Percentiles rank a stretch among this genome's conserved stretches.
phyloP scores from a whole-genome alignment of 2,797 vertebrate genomes.

The Bucorvus abyssinicus region DNA sequence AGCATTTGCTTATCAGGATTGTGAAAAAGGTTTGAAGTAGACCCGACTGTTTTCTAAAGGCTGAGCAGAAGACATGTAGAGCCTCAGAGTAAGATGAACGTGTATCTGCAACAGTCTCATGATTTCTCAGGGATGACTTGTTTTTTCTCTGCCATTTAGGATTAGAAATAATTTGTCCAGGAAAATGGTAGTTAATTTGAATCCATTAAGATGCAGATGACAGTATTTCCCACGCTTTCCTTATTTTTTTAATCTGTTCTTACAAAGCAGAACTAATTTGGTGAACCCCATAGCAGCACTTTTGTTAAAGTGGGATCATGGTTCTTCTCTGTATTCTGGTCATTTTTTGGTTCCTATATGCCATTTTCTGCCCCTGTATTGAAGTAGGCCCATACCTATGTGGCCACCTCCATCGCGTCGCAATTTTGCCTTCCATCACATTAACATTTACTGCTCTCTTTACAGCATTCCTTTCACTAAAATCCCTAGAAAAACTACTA shows the following conservation, averaged over 20 bases:
- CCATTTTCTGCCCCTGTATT: not conserved
- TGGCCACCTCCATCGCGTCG: not conserved
- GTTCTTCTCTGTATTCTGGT: not conserved
- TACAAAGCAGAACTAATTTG: not conserved
- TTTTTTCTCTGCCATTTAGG: not conserved
- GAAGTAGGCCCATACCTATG: not conserved
- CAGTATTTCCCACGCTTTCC: not conserved
- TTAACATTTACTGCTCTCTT: constrained; percentile 39
- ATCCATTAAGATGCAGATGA: not conserved
- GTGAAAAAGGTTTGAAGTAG: not conserved
- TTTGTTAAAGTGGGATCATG: not conserved
- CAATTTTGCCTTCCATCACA: constrained; percentile 17
- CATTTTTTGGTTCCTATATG: not conserved
- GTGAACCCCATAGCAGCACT: not conserved
- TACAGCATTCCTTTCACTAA: not conserved
- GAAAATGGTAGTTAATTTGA: not conserved
- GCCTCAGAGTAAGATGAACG: not conserved
- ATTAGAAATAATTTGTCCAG: not conserved
- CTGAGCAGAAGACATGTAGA: not conserved
- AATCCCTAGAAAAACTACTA: constrained; percentile 3
- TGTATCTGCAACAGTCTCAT: not conserved
- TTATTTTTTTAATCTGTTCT: not conserved
- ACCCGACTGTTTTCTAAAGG: not conserved
- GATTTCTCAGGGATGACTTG: not conserved
- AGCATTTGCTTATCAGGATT: not conserved